A percentile compares a stretch with the other conserved stretches of the same genome.
Conservation (phyloP, 2,888 invertebrate species). For the Trichacis sp. region DNA sequence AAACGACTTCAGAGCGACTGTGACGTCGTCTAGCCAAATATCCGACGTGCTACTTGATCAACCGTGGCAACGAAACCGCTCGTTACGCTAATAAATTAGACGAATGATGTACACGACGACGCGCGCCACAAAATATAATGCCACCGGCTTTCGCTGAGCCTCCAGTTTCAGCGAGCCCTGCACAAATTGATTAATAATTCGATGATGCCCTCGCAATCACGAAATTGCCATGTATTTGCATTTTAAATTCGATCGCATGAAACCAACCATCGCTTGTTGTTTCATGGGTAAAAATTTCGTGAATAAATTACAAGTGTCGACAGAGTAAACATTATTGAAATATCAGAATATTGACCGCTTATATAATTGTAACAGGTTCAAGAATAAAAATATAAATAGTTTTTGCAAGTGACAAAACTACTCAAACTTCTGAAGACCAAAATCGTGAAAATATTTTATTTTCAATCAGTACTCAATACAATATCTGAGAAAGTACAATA, state of each 20-base stretch:
- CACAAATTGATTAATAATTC: conserved; percentile 19
- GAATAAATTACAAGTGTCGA: conserved; percentile 6
- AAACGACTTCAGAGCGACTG: conserved; percentile 40
- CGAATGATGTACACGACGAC: conserved; percentile 18
- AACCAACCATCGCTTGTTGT: background rate
- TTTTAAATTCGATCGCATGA: conserved; percentile 12
- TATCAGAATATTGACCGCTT: conserved; percentile 9
- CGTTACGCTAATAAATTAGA: conserved; percentile 43
- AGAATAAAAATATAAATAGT: background rate
- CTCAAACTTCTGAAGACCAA: too few relatives aligned
- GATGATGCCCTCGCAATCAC: conserved; percentile 11
- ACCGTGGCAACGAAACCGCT: conserved; percentile 28
- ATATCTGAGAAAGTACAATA: too few relatives aligned
- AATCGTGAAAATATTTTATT: too few relatives aligned
- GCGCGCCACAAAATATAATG: conserved; percentile 3
- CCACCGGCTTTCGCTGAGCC: conserved; percentile 7
- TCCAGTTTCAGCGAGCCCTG: background rate
- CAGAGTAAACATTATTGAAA: conserved; percentile 4
- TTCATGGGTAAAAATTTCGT: conserved; percentile 4
- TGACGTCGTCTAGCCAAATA: conserved; percentile 30
- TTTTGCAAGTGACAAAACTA: too few relatives aligned
- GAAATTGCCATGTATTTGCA: conserved; percentile 13
- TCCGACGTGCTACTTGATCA: conserved; percentile 26
- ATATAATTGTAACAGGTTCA: background rate
- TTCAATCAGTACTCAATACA: too few relatives aligned